Base-by-base conservation (phyloP, 2,113 vertebrate genomes). In the Uropsilus gracilis region DNA sequence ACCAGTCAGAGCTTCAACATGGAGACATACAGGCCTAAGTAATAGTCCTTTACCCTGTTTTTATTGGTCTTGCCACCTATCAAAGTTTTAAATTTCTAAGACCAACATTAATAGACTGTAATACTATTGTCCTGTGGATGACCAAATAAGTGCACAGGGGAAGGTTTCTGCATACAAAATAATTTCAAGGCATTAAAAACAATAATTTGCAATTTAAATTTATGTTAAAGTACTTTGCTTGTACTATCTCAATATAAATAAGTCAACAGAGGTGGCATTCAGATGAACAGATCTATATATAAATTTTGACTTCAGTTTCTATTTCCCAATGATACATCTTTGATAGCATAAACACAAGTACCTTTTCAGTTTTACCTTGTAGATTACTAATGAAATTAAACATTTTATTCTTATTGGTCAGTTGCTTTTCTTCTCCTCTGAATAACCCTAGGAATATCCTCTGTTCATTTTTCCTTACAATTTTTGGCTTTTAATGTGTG, bases 121-220 rank as follows among this genome's bases (percentile, higher is more conserved):
- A 95, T 68, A 12, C 6, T 55, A 68, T 26, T n/a, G 68, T 14
- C 37, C 68, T n/a, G 2, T 82, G n/a, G n/a, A n/a, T n/a, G 50
- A 57, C 34, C 48, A 44, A 32, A 17, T 63, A 77, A 85, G 18
- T 55, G 44, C 20, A 48, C 24, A 9, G 28, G 55, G 83, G 8
- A 55, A 77, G 37, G n/a, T n/a, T n/a, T 69, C 66, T 77, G 78
- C 53, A 75, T 50, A 48, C 22, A 86, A 63, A 91, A 77, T 73
- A 69, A 71, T 75, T 55, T 81, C 63, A 89, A 78, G 63, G 57
- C n/a, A 86, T 78, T 77, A 92, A 93, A 77, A 73, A 14, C 39
- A 86, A 39, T 44, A 34, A 73, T 91, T 89, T 86, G 63, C 44
- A 32, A 89, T 91, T 93, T 73, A 82, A 44, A 78, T 94, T 78